phyloP scores from a whole-genome alignment of 2,888 invertebrate genomes.

The Plagiodera versicolora region DNA sequence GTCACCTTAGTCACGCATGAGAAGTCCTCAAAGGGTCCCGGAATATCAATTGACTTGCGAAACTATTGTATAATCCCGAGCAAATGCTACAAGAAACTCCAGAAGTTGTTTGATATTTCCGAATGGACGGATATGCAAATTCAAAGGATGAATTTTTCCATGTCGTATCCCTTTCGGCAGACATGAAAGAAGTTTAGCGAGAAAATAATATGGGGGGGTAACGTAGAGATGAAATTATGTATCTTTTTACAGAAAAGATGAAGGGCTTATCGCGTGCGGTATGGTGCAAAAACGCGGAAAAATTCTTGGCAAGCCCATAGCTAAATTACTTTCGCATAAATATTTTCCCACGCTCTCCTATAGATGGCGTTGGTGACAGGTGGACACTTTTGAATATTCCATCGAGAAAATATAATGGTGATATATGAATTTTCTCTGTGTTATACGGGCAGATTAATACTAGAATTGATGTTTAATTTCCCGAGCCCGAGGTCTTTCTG shows the following conservation, averaged over 20 bases:
- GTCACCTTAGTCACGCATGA: constrained; percentile 27
- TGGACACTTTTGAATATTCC: too few species aligned
- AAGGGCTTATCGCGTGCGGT: too few species aligned
- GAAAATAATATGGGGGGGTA: not conserved
- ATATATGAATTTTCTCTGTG: too few species aligned
- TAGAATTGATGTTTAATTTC: too few species aligned
- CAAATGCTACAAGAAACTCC: constrained; percentile 9
- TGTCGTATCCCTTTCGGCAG: constrained; percentile 6
- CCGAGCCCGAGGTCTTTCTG: not conserved
- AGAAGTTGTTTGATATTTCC: constrained; percentile 9
- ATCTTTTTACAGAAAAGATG: too few species aligned
- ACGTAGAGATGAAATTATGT: not conserved
- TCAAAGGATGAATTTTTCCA: not conserved
- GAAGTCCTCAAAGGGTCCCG: constrained; percentile 11
- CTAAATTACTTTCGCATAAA: too few species aligned
- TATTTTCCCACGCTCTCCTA: too few species aligned
- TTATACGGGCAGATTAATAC: too few species aligned
- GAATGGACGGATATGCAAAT: constrained; percentile 9
- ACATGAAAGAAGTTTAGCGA: constrained; percentile 1
- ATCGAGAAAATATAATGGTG: too few species aligned
- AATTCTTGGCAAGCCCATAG: too few species aligned
- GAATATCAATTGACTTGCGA: constrained; percentile 16
- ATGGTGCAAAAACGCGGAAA: too few species aligned
- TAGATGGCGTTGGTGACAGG: too few species aligned
- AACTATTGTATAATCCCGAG: constrained; percentile 19